Evolutionary conservation across 2,797 vertebrate genomes (phyloP).

Genomic region (Cygnus olor): DNA sequence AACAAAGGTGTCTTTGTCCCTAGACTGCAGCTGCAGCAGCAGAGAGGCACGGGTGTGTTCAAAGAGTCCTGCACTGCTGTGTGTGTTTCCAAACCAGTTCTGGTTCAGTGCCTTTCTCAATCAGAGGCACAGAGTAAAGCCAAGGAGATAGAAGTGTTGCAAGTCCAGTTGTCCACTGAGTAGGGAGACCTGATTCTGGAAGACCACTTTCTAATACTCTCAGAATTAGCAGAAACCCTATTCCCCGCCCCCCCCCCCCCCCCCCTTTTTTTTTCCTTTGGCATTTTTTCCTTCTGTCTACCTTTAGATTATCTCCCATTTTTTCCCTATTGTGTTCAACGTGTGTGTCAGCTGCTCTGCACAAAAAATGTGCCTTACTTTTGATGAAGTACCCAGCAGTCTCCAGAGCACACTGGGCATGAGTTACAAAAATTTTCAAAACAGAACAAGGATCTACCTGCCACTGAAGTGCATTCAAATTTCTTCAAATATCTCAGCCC

Average conservation of each 20-base stretch:
- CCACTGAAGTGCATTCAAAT: neutral
- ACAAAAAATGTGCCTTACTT: neutral
- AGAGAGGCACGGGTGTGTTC: neutral
- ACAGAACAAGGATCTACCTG: neutral
- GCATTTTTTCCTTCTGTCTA: neutral
- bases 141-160: neutral
- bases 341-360: neutral
- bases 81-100: neutral
- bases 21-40: neutral
- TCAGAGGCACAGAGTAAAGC: neutral
- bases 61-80: neutral
- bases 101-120: neutral
- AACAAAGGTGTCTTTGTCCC: neutral
- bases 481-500: neutral
- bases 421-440: neutral
- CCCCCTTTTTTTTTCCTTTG: too few relatives aligned
- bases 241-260: fast-evolving
- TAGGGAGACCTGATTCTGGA: neutral
- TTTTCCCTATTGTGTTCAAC: neutral
- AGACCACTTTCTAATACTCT: neutral
- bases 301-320: neutral
- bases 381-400: neutral
- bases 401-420: neutral
- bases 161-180: neutral
- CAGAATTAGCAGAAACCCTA: neutral